A percentile compares a stretch with the other conserved stretches of the same genome.
These are phyloP conservation scores for Beris chalybata DNA, from an alignment of 2,888 invertebrate species.

Conservation along the genomic window DNA sequence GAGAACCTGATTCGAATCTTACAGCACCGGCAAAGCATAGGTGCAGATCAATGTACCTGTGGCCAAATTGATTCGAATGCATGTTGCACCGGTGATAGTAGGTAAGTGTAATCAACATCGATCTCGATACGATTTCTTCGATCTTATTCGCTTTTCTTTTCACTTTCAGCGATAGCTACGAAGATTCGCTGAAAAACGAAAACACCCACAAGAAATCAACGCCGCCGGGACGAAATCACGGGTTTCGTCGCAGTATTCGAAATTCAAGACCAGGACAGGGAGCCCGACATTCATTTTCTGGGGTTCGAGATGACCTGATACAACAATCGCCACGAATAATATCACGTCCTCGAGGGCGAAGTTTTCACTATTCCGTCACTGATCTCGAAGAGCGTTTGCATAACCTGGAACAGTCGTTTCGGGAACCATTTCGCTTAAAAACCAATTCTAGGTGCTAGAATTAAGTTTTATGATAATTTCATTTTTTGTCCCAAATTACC, in stretches of 20 bases:
- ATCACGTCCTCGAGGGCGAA: constrained; percentile 51
- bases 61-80: constrained; percentile 28
- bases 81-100: constrained; percentile 39
- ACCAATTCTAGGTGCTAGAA: constrained; percentile 49
- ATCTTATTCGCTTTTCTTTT: background rate
- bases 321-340: constrained; percentile 53
- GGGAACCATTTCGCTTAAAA: constrained; percentile 47
- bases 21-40: constrained; percentile 31
- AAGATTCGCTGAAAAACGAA: constrained; percentile 71
- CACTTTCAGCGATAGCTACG: constrained; percentile 68
- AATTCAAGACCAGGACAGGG: constrained; percentile 36
- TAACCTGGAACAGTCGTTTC: constrained; percentile 53
- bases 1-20: constrained; percentile 36
- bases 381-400: constrained; percentile 55
- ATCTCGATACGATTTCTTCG: background rate
- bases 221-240: constrained; percentile 10
- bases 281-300: constrained; percentile 55
- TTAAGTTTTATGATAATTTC: background rate
- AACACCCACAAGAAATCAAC: constrained; percentile 41
- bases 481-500: background rate
- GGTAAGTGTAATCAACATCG: constrained; percentile 27
- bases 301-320: constrained; percentile 55
- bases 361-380: constrained; percentile 54
- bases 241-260: constrained; percentile 40
- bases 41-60: constrained; percentile 35